Conservation (phyloP, 2,113 vertebrate genomes). For the Gulo gulo region DNA sequence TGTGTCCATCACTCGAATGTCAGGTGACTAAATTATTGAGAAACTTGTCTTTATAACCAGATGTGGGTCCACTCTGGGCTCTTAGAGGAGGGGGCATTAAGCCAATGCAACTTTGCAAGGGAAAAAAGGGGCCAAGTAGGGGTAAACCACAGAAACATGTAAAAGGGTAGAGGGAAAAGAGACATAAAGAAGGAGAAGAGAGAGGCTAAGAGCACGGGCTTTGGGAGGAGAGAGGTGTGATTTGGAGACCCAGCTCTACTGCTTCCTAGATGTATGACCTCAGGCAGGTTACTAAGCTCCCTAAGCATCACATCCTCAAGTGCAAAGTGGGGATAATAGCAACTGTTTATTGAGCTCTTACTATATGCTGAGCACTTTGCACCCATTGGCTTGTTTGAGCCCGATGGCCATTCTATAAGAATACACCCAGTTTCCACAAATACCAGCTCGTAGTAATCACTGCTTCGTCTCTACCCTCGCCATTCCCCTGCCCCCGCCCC, state of each 20-base stretch:
- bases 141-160: neutral
- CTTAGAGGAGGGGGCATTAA: neutral
- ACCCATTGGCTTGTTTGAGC: neutral
- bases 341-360: neutral
- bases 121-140: neutral
- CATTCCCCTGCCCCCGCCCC: no score
- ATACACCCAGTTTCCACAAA: neutral
- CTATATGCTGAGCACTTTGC: neutral
- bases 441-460: neutral
- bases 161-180: neutral
- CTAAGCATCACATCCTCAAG: neutral
- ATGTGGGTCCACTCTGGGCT: neutral
- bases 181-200: neutral
- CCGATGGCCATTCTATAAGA: neutral
- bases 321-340: neutral
- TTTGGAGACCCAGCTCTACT: neutral
- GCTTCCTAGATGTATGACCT: neutral
- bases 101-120: neutral
- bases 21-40: neutral
- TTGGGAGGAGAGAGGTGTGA: no score
- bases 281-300: neutral
- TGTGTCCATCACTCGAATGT: neutral
- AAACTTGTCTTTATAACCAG: neutral
- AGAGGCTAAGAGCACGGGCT: neutral
- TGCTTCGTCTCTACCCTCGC: neutral